These are phyloP conservation scores for Xylota sylvarum DNA, from an alignment of 2,888 invertebrate genomes.

Conservation along the genomic window DNA sequence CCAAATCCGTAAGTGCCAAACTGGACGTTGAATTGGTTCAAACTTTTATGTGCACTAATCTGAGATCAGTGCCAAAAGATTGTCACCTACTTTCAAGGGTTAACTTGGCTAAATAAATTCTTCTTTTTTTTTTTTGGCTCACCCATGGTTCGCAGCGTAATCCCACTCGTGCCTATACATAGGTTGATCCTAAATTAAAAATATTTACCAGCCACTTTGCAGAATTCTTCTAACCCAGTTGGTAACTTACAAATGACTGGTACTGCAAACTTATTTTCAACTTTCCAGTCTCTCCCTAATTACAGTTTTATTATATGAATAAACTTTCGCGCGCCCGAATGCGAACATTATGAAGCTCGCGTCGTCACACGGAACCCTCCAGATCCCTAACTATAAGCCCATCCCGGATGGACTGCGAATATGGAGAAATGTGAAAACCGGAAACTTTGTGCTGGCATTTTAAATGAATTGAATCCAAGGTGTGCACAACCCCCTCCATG, in stretches of 20 bases:
- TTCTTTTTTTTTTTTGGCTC: no score
- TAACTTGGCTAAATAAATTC: no score
- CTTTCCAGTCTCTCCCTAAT: conserved; percentile 53
- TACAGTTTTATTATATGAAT: conserved; percentile 44
- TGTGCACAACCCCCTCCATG: not conserved
- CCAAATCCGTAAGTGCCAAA: no score
- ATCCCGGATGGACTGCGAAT: conserved; percentile 17
- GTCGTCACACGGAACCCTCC: not conserved
- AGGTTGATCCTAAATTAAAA: conserved; percentile 12
- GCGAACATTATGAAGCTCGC: conserved; percentile 6
- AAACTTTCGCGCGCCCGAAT: conserved; percentile 32
- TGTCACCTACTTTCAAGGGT: no score
- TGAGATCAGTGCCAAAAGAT: no score
- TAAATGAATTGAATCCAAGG: conserved; percentile 21
- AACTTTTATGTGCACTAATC: no score
- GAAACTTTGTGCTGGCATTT: conserved; percentile 16
- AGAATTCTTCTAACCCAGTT: conserved; percentile 48
- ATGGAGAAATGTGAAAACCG: conserved; percentile 3
- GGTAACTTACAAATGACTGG: conserved; percentile 27
- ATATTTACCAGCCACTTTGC: conserved; percentile 41
- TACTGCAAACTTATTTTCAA: conserved; percentile 60
- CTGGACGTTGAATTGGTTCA: no score
- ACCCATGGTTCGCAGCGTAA: no score
- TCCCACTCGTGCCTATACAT: not conserved
- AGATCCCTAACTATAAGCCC: not conserved